Conservation (phyloP, 1,140 invertebrate genomes). For the Aphaenogaster rudis region DNA sequence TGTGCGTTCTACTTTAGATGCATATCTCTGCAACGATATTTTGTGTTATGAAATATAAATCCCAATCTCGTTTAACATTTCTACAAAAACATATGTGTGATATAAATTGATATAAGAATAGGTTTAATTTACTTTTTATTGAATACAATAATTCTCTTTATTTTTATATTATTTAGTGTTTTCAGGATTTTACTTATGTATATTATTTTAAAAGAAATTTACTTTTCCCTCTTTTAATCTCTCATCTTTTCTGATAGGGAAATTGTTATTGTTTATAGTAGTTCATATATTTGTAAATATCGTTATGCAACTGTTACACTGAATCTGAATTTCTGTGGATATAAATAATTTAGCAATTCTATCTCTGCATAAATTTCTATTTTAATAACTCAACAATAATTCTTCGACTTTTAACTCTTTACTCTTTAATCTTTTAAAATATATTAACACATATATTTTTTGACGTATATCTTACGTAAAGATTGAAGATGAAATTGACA, state of each 20-base stretch:
- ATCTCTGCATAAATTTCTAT: neutral
- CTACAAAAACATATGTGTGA: neutral
- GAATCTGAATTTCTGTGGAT: neutral
- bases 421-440: neutral
- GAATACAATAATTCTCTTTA: neutral
- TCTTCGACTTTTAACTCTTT: neutral
- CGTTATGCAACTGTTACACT: neutral
- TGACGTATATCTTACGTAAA: neutral
- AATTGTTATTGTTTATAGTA: no score
- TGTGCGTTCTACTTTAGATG: slow-evolving; percentile 31
- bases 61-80: slow-evolving; percentile 1
- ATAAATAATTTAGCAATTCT: neutral
- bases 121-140: neutral
- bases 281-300: neutral
- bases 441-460: neutral
- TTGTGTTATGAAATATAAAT: slow-evolving; percentile 37
- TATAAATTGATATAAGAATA: neutral
- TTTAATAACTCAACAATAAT: neutral
- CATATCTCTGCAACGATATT: slow-evolving; percentile 37
- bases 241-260: neutral
- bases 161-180: neutral
- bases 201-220: neutral
- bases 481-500: neutral
- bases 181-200: neutral
- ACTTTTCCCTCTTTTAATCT: neutral